Percentiles rank a stretch among this genome's conserved stretches.
Evolutionary conservation across 1,140 invertebrate species (phyloP).

Genomic region (Teleopsis dalmanni): DNA sequence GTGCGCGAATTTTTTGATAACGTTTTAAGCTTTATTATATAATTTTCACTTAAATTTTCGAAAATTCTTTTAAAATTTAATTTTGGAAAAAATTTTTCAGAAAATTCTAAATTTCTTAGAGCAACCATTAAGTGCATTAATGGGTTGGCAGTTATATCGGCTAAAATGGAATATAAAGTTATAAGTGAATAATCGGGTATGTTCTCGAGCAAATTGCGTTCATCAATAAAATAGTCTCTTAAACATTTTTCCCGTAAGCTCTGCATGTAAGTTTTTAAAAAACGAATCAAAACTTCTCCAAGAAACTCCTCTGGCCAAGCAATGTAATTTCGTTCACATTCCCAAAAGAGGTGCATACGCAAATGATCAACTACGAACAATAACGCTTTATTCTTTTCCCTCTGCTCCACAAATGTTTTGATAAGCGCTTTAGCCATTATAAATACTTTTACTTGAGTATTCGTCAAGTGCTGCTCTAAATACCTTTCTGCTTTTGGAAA

Average conservation of each 20-base stretch:
- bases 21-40: slow-evolving; percentile 45
- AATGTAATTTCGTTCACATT: slow-evolving; percentile 61
- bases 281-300: slow-evolving; percentile 56
- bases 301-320: slow-evolving; percentile 63
- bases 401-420: slow-evolving; percentile 56
- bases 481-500: slow-evolving; percentile 67
- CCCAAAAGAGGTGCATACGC: slow-evolving; percentile 69
- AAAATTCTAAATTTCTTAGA: slow-evolving; percentile 57
- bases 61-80: slow-evolving; percentile 57
- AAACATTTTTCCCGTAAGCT: slow-evolving; percentile 50
- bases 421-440: slow-evolving; percentile 57
- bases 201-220: slow-evolving; percentile 63
- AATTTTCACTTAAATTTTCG: slow-evolving; percentile 50
- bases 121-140: slow-evolving; percentile 60
- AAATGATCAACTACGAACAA: slow-evolving; percentile 52
- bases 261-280: slow-evolving; percentile 54
- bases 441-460: slow-evolving; percentile 60
- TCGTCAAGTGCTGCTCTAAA: slow-evolving; percentile 60
- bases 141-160: slow-evolving; percentile 61
- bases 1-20: slow-evolving; percentile 23
- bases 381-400: slow-evolving; percentile 20
- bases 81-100: slow-evolving; percentile 56
- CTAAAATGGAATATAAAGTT: slow-evolving; percentile 56
- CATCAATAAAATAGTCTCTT: slow-evolving; percentile 64
- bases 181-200: slow-evolving; percentile 56